phyloP scores from a whole-genome alignment of 2,888 invertebrate genomes.

The Idaea straminata region DNA sequence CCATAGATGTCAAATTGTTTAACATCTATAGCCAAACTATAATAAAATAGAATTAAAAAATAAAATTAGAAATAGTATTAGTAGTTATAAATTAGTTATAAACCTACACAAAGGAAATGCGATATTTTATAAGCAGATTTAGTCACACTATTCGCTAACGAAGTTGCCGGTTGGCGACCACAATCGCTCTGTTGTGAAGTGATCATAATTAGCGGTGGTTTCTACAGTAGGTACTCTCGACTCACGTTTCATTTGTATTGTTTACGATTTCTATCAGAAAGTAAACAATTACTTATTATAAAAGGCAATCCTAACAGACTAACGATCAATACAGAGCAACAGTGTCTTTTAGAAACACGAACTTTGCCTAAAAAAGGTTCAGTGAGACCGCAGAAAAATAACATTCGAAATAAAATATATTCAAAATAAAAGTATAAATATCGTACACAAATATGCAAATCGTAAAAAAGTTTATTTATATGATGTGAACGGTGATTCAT shows the following conservation, averaged over 20 bases:
- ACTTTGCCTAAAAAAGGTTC: neutral
- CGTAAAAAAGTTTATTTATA: no score
- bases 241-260: neutral
- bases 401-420: no score
- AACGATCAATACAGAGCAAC: neutral
- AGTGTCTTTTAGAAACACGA: neutral
- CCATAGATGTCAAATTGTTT: no score
- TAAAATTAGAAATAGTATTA: no score
- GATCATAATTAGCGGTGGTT: conserved; percentile 17
- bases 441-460: no score
- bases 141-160: conserved; percentile 26
- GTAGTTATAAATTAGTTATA: conserved; percentile 7
- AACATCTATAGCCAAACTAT: no score
- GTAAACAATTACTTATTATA: neutral
- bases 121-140: conserved; percentile 11
- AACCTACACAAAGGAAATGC: conserved; percentile 2
- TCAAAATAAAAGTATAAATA: no score
- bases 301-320: neutral
- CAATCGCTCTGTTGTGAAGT: conserved; percentile 20
- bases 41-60: neutral
- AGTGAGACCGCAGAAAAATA: no score
- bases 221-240: neutral
- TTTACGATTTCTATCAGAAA: neutral
- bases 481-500: no score
- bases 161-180: conserved; percentile 23